A percentile compares a stretch with the other conserved stretches of the same genome.
Conservation (phyloP, 2,113 vertebrate genomes). For the Eurystomus gularis region DNA sequence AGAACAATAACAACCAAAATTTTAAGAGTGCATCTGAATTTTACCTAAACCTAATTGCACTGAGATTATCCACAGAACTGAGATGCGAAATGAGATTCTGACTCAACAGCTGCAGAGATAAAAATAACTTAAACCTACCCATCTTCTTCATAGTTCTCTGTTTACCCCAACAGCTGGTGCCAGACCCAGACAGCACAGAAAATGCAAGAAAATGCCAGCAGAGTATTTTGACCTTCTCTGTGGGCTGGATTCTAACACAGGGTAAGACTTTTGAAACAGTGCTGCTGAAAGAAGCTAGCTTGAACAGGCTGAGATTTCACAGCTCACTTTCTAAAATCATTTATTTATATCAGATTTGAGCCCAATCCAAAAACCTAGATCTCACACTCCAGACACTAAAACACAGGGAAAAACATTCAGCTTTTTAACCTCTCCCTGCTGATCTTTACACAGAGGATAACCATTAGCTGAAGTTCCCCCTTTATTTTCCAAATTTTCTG, state of each 20-base stretch:
- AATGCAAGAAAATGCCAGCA: background rate
- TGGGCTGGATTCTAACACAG: background rate
- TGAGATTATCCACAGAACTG: background rate
- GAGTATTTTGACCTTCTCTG: background rate
- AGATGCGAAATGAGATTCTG: background rate
- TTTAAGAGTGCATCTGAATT: background rate
- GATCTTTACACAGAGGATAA: background rate
- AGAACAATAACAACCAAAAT: background rate
- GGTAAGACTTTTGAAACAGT: background rate
- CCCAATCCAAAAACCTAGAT: background rate
- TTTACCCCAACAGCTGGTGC: background rate
- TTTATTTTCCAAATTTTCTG: background rate
- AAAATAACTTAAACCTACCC: slow-evolving; percentile 27
- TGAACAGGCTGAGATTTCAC: background rate
- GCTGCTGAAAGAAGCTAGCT: background rate
- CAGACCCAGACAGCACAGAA: background rate
- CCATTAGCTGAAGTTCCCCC: background rate
- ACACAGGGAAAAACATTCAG: background rate
- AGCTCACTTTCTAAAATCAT: background rate
- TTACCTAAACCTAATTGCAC: background rate
- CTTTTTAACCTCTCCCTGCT: background rate
- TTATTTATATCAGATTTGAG: background rate
- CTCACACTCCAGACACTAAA: background rate
- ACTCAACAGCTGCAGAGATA: background rate
- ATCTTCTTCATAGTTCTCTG: background rate